Evolutionary conservation across 2,888 invertebrate species (phyloP).

Genomic region (Eupithecia insigniata): DNA sequence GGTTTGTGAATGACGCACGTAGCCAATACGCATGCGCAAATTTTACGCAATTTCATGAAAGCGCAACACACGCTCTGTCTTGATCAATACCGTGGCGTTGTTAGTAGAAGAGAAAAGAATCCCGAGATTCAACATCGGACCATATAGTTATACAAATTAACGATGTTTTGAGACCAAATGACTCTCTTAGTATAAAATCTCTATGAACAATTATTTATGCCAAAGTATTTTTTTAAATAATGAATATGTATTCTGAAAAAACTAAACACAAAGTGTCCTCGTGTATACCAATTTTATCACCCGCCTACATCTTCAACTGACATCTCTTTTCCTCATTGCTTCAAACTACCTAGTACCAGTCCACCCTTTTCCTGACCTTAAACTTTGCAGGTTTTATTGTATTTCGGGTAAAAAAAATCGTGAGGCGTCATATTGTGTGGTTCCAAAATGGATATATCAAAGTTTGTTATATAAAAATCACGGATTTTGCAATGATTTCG

Average conservation of each 20-base stretch:
- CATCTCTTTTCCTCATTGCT: slow-evolving; percentile 59
- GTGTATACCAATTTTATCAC: neutral
- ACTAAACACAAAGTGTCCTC: neutral
- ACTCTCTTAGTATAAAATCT: no score
- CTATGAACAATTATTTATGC: no score
- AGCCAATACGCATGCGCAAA: slow-evolving; percentile 59
- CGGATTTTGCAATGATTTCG: neutral
- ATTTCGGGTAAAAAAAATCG: slow-evolving; percentile 26
- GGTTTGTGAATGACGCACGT: slow-evolving; percentile 8
- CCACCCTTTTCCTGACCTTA: slow-evolving; percentile 74
- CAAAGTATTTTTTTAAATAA: neutral
- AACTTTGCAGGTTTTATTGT: slow-evolving; percentile 62
- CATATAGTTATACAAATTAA: slow-evolving; percentile 37
- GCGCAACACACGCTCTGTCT: slow-evolving; percentile 58
- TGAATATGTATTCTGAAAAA: neutral
- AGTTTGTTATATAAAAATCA: neutral
- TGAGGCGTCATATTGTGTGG: neutral
- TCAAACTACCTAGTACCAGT: slow-evolving; percentile 40
- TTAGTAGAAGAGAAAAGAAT: slow-evolving; percentile 46
- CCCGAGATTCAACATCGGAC: slow-evolving; percentile 46
- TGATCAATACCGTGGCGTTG: slow-evolving; percentile 58
- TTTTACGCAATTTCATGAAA: slow-evolving; percentile 50
- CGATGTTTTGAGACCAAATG: neutral
- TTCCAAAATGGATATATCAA: neutral
- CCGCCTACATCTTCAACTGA: slow-evolving; percentile 56